Evolutionary conservation across 35 echinoderm and acorn worm species (phyloP).

Genomic region (Lytechinus pictus): DNA sequence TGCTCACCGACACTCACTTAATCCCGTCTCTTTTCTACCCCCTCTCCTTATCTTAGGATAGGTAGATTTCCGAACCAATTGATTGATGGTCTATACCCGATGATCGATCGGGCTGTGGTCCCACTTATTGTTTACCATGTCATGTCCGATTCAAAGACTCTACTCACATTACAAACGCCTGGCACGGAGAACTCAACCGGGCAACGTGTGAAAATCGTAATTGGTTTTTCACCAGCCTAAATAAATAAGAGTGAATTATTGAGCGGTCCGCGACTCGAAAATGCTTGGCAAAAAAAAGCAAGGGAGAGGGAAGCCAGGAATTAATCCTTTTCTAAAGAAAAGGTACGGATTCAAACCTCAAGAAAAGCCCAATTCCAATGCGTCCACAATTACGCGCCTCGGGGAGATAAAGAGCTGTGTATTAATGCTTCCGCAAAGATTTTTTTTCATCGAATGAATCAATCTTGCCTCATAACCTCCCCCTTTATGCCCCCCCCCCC

Average conservation of each 20-base stretch:
- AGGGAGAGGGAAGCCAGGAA: not conserved
- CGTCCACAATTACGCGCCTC: not conserved
- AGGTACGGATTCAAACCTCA: not conserved
- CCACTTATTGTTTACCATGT: conserved; percentile 47
- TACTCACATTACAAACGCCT: conserved; percentile 51
- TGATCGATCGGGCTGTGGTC: conserved; percentile 62
- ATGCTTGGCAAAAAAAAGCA: not conserved
- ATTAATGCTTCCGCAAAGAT: conserved; percentile 49
- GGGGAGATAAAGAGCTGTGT: not conserved
- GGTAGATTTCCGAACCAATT: not conserved
- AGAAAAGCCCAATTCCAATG: not conserved
- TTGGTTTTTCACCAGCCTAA: conserved; percentile 72
- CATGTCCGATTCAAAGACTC: conserved; percentile 2
- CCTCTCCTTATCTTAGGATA: not conserved
- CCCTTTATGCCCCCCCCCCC: not conserved
- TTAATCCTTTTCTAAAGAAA: conserved; percentile 47
- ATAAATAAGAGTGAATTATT: conserved; percentile 69
- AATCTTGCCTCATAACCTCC: not conserved
- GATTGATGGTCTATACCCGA: not conserved
- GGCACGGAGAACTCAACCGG: not conserved
- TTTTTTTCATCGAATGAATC: conserved; percentile 48
- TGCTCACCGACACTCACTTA: not conserved
- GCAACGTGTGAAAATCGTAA: conserved; percentile 73
- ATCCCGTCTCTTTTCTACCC: not conserved
- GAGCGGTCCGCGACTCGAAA: conserved; percentile 8